Evolutionary conservation across 2,797 vertebrate genomes (phyloP), one percentile per base, ranked within the genome.

Genomic region (Rhodeus uyekii): DNA sequence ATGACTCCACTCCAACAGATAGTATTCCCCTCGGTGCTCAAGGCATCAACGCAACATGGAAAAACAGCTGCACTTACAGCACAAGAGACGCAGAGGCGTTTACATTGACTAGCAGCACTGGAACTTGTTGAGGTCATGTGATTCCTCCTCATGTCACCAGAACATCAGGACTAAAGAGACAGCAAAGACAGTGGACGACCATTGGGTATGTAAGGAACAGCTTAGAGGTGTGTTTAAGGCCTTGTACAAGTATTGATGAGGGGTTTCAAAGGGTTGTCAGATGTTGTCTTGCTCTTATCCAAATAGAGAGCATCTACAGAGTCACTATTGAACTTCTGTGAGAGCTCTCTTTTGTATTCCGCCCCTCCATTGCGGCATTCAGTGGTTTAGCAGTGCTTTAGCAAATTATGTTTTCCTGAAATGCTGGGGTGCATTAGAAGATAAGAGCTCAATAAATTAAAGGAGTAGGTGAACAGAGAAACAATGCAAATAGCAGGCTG

Each of bases 381-480:
- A 68, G 34, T 39, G 36, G 27, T 27, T 53, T 29, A 42, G 63
- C 48, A 69, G 48, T 34, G 50, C 39, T 44, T 61, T 50, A 53
- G 58, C 34, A 74, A 65, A 53, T 81, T 64, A 64, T 9, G 7
- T 44, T 53, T 83, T 58, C 22, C 44, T 64, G 48, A 74, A 79
- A 82, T 78, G 85, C 71, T 84, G 71, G 85, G 84, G 87, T 88
- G 88, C 48, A 82, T 84, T 88, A 77, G 82, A 78, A 90, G 89
- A 91, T 90, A 58, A 27, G 72, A 75, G 72, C 89, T 90, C 82
- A 60, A 67, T 87, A 73, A 84, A 78, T 83, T 75, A 76, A 64
- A 84, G 29, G 48, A 82, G 76, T 86, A 82, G 19, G 61, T 42
- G 12, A 80, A 85, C 88, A 69, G 58, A 81, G 72, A 34, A 71